Evolutionary conservation across 2,888 invertebrate species (phyloP), one percentile per base, ranked within the genome.

Genomic region (Steromphala cineraria): DNA sequence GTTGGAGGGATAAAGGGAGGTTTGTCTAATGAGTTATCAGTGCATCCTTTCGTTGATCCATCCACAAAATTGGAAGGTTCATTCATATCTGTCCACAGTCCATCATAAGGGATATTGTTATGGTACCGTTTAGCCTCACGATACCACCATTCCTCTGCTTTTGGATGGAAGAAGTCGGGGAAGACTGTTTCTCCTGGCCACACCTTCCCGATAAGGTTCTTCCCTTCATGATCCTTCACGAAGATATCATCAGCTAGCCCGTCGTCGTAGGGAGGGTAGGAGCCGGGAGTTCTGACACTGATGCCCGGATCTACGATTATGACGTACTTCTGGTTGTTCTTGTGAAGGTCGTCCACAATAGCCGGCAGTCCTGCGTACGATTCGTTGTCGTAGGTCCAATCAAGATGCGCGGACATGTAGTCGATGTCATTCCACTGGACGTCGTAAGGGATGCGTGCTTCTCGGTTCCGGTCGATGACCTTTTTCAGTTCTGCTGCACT

Each of bases 221-320:
- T 80, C 0, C 95, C 95, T 8, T 94, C 93, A 5, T 89, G 86
- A 90, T 97, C 96, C 89, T 96, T 96, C 17, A 97, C 94, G 88
- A 97, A 97, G 77, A 97, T 94, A 82, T 95, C 95, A 94, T 95
- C 94, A 84, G 95, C 95, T 0, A 96, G 87, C 0, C 97, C 97
- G 78, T 96, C 95, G 88, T 97, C 97, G 92, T 95, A 97, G 0
- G 97, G 97, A 0, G 95, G 95, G 91, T 97, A 97, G 0, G 94
- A 94, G 0, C 96, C 96, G 8, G 87, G 24, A 0, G 94, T 92
- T n/a, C 93, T 92, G 0, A 95, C 94, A 85, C 96, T 96, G n/a
- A 97, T 95, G 1, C 97, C 97, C 0, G 97, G 96, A 92, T 97
- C 93, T 75, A 89, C 84, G 67, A 89, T 93, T 86, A 89, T 91